These are phyloP conservation scores for Naso thynnoides DNA, from an alignment of 2,797 vertebrate species.

Conservation along the genomic window DNA sequence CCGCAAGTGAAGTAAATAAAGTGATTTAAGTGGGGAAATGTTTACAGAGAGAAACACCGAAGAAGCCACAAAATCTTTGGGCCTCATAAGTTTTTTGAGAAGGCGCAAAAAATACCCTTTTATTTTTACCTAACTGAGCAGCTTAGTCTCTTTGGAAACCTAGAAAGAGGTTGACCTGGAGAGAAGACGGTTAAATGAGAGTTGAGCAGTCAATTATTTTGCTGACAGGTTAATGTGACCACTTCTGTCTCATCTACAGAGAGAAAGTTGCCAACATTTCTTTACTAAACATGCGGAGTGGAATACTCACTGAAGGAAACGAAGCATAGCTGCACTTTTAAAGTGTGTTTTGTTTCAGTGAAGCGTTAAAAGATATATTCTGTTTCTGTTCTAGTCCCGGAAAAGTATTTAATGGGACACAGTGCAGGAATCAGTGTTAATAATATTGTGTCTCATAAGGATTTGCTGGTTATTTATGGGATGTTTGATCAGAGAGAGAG, in stretches of 20 bases:
- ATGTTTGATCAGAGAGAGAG: not conserved
- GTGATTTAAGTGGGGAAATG: not conserved
- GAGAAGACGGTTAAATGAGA: not conserved
- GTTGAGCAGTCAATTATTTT: not conserved
- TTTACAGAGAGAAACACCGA: not conserved
- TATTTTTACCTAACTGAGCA: too few species aligned
- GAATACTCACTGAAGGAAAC: not conserved
- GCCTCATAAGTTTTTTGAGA: too few species aligned
- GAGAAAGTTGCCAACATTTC: not conserved
- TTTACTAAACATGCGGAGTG: not conserved
- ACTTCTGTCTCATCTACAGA: too few species aligned
- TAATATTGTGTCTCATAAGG: not conserved
- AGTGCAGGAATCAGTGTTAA: not conserved
- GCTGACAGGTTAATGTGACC: too few species aligned
- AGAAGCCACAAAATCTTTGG: not conserved
- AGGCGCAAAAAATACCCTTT: too few species aligned
- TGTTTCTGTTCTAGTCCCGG: too few species aligned
- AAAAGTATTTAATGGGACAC: not conserved
- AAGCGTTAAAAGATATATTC: too few species aligned
- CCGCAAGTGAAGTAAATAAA: not conserved
- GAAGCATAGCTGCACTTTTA: not conserved
- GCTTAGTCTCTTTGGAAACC: not conserved
- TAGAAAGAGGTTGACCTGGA: not conserved
- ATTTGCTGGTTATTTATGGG: not conserved
- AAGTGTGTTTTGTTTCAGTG: not conserved